These are phyloP conservation scores for Mayetiola destructor DNA, from an alignment of 2,888 invertebrate genomes.

Conservation along the genomic window DNA sequence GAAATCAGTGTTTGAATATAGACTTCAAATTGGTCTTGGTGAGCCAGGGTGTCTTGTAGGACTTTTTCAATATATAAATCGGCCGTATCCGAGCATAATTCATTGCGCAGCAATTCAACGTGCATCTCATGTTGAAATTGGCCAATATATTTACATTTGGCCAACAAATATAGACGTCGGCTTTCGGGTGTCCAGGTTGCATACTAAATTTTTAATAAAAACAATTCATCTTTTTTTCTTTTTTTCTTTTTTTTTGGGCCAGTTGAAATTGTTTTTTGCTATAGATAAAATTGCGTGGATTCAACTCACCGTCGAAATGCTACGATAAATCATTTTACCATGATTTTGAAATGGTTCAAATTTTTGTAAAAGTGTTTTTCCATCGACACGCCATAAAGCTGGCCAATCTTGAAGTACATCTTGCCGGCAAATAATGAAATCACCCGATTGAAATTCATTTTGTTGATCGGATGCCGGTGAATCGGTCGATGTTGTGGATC, in stretches of 20 bases:
- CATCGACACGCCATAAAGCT: constrained; percentile 82
- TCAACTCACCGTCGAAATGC: constrained; percentile 65
- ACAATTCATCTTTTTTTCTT: constrained; percentile 17
- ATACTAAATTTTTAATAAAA: constrained; percentile 42
- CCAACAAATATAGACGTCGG: constrained; percentile 52
- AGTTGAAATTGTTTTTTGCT: neutral
- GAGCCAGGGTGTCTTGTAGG: constrained; percentile 60
- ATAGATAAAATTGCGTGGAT: neutral
- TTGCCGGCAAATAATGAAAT: constrained; percentile 73
- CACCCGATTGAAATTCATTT: constrained; percentile 37
- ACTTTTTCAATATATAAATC: constrained; percentile 57
- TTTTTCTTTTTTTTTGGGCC: neutral
- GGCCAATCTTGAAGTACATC: constrained; percentile 73
- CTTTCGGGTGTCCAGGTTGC: constrained; percentile 74
- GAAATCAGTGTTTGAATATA: constrained; percentile 84
- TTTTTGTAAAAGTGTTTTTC: constrained; percentile 65
- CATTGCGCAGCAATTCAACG: constrained; percentile 63
- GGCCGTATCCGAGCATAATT: constrained; percentile 41
- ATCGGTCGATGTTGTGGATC: neutral
- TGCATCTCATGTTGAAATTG: constrained; percentile 64
- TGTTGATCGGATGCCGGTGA: no score
- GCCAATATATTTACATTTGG: constrained; percentile 52
- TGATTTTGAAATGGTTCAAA: constrained; percentile 71
- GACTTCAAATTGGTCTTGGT: constrained; percentile 79
- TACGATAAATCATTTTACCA: constrained; percentile 66